Percentiles rank a stretch among this genome's conserved stretches.
These are phyloP conservation scores for Heliconius aoede DNA, from an alignment of 2,888 invertebrate species.

Conservation along the genomic window DNA sequence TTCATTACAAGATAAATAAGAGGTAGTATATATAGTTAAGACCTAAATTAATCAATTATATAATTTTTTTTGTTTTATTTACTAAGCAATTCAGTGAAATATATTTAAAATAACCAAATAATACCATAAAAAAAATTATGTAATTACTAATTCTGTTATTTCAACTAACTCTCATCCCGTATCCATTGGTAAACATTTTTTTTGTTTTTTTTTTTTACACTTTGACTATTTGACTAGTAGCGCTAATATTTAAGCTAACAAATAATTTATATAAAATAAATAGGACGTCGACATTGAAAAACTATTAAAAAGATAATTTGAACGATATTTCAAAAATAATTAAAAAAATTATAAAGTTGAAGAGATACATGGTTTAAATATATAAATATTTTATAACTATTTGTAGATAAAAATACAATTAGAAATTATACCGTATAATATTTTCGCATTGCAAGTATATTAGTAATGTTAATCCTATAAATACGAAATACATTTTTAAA, in stretches of 20 bases:
- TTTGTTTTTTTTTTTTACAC: neutral
- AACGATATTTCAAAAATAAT: no score
- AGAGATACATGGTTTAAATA: no score
- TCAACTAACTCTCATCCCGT: conserved; percentile 7
- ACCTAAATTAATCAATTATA: conserved; percentile 13
- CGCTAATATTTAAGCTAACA: neutral
- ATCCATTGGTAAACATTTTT: neutral
- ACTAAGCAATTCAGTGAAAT: conserved; percentile 13
- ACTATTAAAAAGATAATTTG: no score
- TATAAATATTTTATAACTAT: no score
- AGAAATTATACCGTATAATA: no score
- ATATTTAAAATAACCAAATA: neutral
- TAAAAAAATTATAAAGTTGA: no score
- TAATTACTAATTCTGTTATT: no score
- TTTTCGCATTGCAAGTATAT: no score
- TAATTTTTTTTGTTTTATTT: conserved; percentile 7
- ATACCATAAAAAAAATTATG: neutral
- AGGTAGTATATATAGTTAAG: conserved; percentile 20
- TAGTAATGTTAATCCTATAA: no score
- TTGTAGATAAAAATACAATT: no score
- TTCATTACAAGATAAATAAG: conserved; percentile 7
- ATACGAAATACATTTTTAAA: no score
- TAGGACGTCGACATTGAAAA: neutral
- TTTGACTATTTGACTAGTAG: neutral
- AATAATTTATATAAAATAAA: neutral